These are phyloP conservation scores for Cynocephalus volans DNA, from an alignment of 2,113 vertebrate genomes.

Conservation along the genomic window DNA sequence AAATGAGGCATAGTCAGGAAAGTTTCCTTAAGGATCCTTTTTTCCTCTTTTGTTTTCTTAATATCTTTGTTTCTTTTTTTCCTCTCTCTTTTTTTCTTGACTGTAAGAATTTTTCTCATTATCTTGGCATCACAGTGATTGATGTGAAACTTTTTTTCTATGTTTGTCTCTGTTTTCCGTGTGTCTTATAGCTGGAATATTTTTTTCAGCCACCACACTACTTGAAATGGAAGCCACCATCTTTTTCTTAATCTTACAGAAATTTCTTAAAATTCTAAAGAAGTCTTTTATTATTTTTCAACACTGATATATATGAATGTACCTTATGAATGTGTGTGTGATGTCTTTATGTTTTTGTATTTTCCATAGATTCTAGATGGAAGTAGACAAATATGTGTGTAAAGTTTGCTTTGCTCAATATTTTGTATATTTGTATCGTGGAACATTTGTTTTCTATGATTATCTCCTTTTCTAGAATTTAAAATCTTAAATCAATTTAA, in stretches of 20 bases:
- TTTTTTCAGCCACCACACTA: not conserved
- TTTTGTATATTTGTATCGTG: not conserved
- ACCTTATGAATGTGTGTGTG: not conserved
- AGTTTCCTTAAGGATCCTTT: not conserved
- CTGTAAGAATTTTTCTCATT: not conserved
- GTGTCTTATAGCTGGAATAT: not conserved
- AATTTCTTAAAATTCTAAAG: conserved; percentile 10
- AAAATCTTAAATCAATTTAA: not conserved
- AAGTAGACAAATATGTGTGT: not conserved
- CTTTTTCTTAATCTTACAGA: not conserved
- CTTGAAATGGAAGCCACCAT: not conserved
- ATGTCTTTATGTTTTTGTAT: not conserved
- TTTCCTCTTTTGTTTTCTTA: not conserved
- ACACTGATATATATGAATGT: not conserved
- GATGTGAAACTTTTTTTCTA: not conserved
- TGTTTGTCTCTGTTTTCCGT: not conserved
- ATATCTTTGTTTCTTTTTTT: not conserved
- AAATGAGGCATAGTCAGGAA: not conserved
- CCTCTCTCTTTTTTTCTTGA: too few species aligned
- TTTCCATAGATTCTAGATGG: not conserved
- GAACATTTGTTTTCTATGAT: not conserved
- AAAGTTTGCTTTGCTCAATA: not conserved
- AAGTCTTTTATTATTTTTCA: not conserved
- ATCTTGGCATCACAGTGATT: not conserved
- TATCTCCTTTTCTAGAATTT: not conserved